phyloP scores from a whole-genome alignment of 2,888 invertebrate species.

The Drosophila nigritarsus region DNA sequence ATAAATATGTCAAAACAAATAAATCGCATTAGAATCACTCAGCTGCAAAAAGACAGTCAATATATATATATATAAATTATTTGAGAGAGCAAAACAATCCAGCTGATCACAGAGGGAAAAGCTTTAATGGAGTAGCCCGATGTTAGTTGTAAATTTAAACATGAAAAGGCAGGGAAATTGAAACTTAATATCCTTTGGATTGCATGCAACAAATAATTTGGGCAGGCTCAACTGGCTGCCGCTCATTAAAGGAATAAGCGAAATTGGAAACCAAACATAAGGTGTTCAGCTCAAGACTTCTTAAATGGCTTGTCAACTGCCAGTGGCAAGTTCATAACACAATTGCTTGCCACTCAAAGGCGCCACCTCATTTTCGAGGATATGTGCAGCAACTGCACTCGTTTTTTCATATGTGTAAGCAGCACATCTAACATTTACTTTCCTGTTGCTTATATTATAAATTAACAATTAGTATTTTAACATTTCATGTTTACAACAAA shows the following conservation, averaged over 20 bases:
- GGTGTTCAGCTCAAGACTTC: background rate
- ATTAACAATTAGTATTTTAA: no score
- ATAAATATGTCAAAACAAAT: conserved; percentile 10
- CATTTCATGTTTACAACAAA: no score
- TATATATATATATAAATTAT: background rate
- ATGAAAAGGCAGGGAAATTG: background rate
- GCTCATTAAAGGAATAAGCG: background rate
- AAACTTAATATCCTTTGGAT: background rate
- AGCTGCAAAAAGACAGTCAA: background rate
- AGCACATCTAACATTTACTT: background rate
- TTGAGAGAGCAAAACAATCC: background rate
- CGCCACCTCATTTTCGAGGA: background rate
- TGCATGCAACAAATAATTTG: background rate
- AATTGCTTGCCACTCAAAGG: background rate
- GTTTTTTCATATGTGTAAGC: background rate
- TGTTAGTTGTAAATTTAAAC: background rate
- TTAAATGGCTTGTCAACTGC: background rate
- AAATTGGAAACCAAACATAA: background rate
- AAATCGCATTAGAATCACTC: conserved; percentile 7
- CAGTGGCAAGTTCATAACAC: background rate
- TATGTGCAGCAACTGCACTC: background rate
- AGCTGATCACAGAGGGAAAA: no score
- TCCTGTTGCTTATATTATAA: no score
- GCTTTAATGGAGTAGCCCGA: background rate
- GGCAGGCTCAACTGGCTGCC: background rate